Evolutionary conservation across 2,113 vertebrate genomes (phyloP).

Genomic region (Antechinus stuartii): DNA sequence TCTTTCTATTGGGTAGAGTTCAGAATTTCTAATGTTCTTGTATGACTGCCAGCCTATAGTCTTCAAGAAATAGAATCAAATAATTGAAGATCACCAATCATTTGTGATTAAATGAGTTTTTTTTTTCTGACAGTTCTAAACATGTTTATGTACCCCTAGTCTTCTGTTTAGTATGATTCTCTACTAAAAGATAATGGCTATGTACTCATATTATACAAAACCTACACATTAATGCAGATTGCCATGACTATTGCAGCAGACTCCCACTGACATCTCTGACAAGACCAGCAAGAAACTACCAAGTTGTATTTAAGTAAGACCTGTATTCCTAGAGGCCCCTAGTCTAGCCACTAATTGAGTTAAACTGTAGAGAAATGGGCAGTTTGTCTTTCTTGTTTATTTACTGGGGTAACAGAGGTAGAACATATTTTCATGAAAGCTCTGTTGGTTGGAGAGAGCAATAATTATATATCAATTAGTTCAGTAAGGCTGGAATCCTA

Average conservation of each 20-base stretch:
- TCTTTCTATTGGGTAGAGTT: neutral
- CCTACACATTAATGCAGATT: neutral
- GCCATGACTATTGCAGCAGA: neutral
- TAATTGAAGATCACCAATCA: neutral
- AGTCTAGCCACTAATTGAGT: neutral
- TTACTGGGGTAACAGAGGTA: neutral
- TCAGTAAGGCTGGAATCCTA: neutral
- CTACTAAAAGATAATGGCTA: neutral
- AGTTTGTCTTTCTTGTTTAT: neutral
- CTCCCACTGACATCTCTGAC: neutral
- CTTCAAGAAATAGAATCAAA: neutral
- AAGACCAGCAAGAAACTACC: neutral
- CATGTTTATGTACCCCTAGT: neutral
- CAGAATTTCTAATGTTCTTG: neutral
- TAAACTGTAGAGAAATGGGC: neutral
- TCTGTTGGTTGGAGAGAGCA: neutral
- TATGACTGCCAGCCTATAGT: neutral
- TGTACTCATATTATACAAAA: neutral
- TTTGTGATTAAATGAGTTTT: neutral
- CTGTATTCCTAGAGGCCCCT: neutral
- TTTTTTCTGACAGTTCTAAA: neutral
- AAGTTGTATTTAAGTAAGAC: neutral
- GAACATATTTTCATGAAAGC: neutral
- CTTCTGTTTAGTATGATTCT: neutral
- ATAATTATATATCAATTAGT: neutral